Conservation (phyloP, 1,140 invertebrate species). For the Drosophila azteca region DNA sequence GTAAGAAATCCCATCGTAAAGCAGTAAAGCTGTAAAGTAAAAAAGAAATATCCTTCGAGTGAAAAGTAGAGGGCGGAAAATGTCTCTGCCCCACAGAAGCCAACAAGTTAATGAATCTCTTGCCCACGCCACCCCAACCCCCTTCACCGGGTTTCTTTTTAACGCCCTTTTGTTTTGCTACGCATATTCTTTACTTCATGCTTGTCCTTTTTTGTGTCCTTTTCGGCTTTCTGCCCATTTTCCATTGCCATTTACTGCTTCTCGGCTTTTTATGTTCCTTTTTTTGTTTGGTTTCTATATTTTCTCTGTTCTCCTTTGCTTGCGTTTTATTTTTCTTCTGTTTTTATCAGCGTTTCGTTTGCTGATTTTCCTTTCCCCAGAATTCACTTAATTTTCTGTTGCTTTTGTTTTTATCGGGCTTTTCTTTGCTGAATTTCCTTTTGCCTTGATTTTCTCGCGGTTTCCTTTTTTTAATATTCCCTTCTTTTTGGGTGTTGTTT, state of each 20-base stretch:
- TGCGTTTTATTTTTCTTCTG: constrained; percentile 17
- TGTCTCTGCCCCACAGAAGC: constrained; percentile 12
- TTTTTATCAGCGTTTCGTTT: constrained; percentile 5
- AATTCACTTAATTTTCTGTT: constrained; percentile 11
- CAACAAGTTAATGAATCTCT: constrained; percentile 77
- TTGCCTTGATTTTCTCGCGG: no score
- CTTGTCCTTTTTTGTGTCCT: no score
- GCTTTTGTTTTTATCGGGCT: constrained; percentile 1
- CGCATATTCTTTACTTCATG: background rate
- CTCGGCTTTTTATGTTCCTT: no score
- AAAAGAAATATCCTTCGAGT: no score
- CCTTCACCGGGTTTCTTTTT: background rate
- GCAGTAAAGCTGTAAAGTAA: no score
- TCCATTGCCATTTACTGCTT: no score
- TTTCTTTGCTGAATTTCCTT: constrained; percentile 5
- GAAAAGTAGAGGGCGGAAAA: no score
- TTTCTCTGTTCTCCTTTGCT: no score
- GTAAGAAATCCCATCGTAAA: no score
- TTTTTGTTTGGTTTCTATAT: no score
- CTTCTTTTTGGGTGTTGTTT: constrained; percentile 15
- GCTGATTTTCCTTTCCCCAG: background rate
- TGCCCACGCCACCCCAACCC: constrained; percentile 15
- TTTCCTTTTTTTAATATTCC: constrained; percentile 14
- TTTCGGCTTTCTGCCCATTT: no score
- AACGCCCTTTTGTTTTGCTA: constrained; percentile 30